Percentiles rank a stretch among this genome's conserved stretches.
Conservation (phyloP, 2,797 vertebrate species). For the Rhinoraja longicauda region DNA sequence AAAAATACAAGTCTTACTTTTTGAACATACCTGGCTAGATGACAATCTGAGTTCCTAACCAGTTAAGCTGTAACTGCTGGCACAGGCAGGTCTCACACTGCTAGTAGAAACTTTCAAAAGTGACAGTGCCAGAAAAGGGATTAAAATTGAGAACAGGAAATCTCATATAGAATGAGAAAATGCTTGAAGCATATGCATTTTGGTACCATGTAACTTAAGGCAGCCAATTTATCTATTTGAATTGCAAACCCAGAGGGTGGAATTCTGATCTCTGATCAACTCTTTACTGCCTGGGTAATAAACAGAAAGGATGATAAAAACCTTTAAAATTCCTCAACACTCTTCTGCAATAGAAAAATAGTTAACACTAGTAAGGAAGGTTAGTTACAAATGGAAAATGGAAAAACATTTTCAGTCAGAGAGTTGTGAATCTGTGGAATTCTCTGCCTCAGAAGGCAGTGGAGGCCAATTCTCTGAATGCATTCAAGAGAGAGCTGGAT, state of each 20-base stretch:
- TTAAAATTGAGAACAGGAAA: neutral
- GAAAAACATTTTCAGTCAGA: no score
- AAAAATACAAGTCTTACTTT: neutral
- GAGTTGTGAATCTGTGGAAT: no score
- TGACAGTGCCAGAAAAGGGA: neutral
- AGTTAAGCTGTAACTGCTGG: neutral
- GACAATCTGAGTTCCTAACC: neutral
- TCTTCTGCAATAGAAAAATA: neutral
- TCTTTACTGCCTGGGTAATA: neutral
- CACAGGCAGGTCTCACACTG: neutral
- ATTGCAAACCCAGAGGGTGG: neutral
- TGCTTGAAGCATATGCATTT: slow-evolving; percentile 2
- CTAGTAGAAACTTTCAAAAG: neutral
- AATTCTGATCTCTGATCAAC: neutral
- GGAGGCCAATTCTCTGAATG: no score
- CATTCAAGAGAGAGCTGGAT: no score
- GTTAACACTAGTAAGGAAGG: neutral
- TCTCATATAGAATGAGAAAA: neutral
- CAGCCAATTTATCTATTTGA: neutral
- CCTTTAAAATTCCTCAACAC: neutral
- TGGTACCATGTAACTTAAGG: neutral
- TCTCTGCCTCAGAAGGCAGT: no score
- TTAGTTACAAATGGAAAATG: neutral
- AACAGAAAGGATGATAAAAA: slow-evolving; percentile 5
- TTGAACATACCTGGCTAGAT: neutral